Evolutionary conservation across 1,140 invertebrate species (phyloP).

Genomic region (Zaprionus vittiger): DNA sequence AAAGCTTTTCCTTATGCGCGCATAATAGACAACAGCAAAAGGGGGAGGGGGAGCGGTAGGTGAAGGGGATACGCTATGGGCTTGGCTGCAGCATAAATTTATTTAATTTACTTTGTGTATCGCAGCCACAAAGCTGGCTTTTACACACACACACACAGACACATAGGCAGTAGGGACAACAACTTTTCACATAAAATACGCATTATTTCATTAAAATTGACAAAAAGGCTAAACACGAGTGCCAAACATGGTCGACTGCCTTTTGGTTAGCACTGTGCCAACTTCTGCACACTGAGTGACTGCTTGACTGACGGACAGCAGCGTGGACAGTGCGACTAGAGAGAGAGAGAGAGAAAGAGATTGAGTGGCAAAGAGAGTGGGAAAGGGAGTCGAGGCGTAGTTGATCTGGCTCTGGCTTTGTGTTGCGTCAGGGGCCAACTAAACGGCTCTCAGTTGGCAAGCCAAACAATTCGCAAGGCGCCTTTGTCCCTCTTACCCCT

Average conservation of each 20-base stretch:
- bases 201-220: slow-evolving; percentile 83
- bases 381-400: neutral
- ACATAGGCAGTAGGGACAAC: slow-evolving; percentile 25
- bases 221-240: slow-evolving; percentile 73
- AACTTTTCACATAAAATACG: slow-evolving; percentile 81
- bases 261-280: slow-evolving; percentile 62
- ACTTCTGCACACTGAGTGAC: slow-evolving; percentile 47
- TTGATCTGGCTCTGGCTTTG: slow-evolving; percentile 52
- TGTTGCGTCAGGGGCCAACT: slow-evolving; percentile 67
- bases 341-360: neutral
- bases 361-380: neutral
- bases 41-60: neutral
- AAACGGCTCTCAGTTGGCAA: slow-evolving; percentile 67
- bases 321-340: slow-evolving; percentile 4
- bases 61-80: neutral
- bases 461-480: slow-evolving; percentile 71
- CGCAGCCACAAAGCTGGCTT: slow-evolving; percentile 35
- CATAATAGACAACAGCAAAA: slow-evolving; percentile 65
- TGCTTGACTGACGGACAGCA: slow-evolving; percentile 18
- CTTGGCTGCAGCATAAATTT: slow-evolving; percentile 60
- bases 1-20: slow-evolving; percentile 62
- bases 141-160: slow-evolving; percentile 4
- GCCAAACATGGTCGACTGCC: slow-evolving; percentile 62
- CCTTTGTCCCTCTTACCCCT: slow-evolving; percentile 19
- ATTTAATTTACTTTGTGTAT: slow-evolving; percentile 71